phyloP scores from a whole-genome alignment of 2,797 vertebrate species.

The Myripristis jacobus region DNA sequence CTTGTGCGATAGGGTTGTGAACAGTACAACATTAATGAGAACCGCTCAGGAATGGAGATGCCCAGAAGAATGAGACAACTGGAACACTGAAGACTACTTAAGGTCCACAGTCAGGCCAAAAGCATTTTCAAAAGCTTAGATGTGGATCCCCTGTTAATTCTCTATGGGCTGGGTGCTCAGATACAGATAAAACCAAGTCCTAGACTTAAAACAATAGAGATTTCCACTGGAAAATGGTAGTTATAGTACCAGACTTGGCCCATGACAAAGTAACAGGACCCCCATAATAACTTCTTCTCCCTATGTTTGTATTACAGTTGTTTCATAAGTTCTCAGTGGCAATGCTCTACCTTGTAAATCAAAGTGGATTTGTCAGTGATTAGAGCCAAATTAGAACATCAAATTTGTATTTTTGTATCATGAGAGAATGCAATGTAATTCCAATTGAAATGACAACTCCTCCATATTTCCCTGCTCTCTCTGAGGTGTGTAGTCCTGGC shows the following conservation, averaged over 20 bases:
- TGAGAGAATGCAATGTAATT: neutral
- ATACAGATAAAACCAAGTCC: no score
- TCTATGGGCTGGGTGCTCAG: no score
- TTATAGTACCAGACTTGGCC: no score
- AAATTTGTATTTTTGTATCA: neutral
- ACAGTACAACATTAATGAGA: neutral
- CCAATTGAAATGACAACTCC: conserved; percentile 5
- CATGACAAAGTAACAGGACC: no score
- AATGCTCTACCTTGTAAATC: neutral
- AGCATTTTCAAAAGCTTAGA: neutral
- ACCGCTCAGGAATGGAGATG: neutral
- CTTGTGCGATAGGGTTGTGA: conserved; percentile 44
- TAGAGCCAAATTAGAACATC: neutral
- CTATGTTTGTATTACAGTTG: neutral
- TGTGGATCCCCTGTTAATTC: neutral
- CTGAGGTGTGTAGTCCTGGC: neutral
- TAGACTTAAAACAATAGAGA: no score
- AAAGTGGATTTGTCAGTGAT: neutral
- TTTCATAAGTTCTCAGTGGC: neutral
- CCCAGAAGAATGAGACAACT: neutral
- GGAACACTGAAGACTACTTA: neutral
- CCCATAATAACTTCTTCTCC: neutral
- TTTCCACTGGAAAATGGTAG: no score
- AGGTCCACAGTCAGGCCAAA: neutral
- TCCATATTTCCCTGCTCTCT: neutral